phyloP scores from a whole-genome alignment of 2,113 vertebrate genomes.

The Thalassoma bifasciatum region DNA sequence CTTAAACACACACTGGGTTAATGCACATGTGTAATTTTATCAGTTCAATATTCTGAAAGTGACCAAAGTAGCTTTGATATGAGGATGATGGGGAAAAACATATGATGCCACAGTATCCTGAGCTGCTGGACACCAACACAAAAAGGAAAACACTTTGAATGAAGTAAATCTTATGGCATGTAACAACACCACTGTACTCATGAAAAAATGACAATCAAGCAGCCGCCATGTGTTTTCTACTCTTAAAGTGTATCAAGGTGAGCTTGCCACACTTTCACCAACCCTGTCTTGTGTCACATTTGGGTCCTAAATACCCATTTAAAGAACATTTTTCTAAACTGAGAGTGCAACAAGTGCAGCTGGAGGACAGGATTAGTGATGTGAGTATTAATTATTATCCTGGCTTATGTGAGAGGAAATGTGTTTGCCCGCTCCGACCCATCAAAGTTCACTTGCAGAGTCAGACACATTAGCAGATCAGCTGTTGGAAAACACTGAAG shows the following conservation, averaged over 20 bases:
- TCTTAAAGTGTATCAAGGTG: neutral
- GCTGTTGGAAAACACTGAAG: neutral
- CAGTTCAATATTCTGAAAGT: too few relatives aligned
- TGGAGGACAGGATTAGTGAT: conserved; percentile 20
- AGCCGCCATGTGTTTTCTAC: neutral
- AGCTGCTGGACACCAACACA: too few relatives aligned
- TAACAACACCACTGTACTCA: too few relatives aligned
- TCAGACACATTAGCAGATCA: conserved; percentile 30
- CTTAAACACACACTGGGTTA: too few relatives aligned
- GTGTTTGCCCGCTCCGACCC: conserved; percentile 1
- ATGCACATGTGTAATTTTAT: too few relatives aligned
- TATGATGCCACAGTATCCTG: too few relatives aligned
- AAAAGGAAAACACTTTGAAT: too few relatives aligned
- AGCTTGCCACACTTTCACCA: neutral
- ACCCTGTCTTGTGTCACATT: neutral
- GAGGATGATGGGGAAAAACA: too few relatives aligned
- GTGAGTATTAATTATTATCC: conserved; percentile 44
- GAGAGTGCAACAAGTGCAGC: neutral
- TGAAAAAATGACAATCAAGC: too few relatives aligned
- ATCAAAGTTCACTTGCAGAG: conserved; percentile 39
- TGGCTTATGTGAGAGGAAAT: neutral
- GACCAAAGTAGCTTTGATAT: too few relatives aligned
- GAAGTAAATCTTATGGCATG: too few relatives aligned
- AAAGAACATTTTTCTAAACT: neutral
- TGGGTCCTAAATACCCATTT: neutral